Percentiles rank a stretch among this genome's conserved stretches.
These are phyloP conservation scores for Fregetta grallaria DNA, from an alignment of 2,113 vertebrate species.

Conservation along the genomic window DNA sequence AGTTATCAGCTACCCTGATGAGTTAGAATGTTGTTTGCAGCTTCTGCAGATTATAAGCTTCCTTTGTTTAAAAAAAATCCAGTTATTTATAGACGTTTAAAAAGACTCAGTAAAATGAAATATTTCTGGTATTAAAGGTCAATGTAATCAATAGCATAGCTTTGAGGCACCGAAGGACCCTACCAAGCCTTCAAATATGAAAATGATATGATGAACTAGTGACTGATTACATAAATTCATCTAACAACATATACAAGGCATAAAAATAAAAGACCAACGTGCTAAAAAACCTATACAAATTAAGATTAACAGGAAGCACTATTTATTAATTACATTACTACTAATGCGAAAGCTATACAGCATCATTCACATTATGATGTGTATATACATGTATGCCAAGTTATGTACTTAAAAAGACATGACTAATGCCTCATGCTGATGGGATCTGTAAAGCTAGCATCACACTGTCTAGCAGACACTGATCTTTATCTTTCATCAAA, in stretches of 20 bases:
- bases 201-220: neutral
- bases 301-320: neutral
- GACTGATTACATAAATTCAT: neutral
- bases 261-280: neutral
- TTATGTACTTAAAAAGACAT: neutral
- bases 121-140: neutral
- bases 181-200: neutral
- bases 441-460: neutral
- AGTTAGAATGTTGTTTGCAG: neutral
- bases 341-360: neutral
- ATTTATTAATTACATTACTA: neutral
- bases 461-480: neutral
- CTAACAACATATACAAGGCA: neutral
- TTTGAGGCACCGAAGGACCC: neutral
- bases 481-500: conserved; percentile 26
- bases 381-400: neutral
- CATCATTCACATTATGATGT: neutral
- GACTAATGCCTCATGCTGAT: neutral
- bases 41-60: neutral
- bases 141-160: neutral
- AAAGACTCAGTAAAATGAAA: neutral
- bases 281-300: neutral
- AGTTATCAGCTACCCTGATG: neutral
- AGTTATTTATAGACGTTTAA: neutral
- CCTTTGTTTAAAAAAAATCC: neutral